Conservation (phyloP, 2,113 vertebrate species). For the Eolophus roseicapilla region DNA sequence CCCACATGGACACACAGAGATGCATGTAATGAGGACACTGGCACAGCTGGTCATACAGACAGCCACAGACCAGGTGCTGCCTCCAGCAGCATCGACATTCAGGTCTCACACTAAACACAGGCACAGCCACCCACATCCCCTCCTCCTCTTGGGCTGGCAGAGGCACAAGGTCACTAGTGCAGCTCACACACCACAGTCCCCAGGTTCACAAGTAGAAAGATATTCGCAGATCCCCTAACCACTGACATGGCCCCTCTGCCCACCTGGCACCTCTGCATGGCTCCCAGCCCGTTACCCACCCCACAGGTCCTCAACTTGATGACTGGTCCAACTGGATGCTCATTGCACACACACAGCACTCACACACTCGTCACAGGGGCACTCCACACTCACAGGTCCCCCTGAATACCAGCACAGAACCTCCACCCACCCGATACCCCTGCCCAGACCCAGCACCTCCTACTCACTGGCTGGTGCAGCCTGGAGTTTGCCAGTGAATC, state of each 20-base stretch:
- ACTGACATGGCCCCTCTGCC: background rate
- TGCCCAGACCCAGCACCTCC: accelerated
- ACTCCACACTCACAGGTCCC: accelerated
- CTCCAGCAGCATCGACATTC: background rate
- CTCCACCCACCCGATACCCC: background rate
- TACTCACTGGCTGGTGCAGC: background rate
- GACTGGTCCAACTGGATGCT: background rate
- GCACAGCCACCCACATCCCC: background rate
- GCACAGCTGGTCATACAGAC: accelerated
- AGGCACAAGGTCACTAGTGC: background rate
- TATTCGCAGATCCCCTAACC: accelerated
- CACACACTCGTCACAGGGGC: background rate
- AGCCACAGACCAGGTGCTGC: background rate
- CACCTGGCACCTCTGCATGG: accelerated
- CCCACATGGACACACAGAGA: background rate
- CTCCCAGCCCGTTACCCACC: background rate
- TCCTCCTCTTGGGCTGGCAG: background rate
- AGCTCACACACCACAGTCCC: background rate
- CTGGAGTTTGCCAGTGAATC: background rate
- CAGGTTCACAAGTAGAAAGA: background rate
- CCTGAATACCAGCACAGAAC: accelerated
- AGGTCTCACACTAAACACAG: background rate
- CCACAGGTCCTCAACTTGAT: accelerated
- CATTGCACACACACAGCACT: background rate
- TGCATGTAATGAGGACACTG: accelerated